Base-by-base conservation (phyloP, 2,888 invertebrate genomes). In the Himalopsyche anomala region DNA sequence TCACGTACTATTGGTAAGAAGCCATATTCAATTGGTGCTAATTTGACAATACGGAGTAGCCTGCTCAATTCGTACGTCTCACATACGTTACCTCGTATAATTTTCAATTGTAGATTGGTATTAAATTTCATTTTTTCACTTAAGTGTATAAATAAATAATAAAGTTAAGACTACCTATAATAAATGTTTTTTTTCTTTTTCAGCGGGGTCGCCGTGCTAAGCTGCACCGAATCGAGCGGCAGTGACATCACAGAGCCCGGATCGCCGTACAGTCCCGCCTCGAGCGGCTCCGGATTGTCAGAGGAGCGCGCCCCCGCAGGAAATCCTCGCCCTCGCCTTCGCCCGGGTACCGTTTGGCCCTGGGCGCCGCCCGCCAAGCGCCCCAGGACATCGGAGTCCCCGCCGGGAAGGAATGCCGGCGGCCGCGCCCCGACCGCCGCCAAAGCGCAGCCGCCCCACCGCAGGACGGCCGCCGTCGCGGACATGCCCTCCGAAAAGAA, bases 241-340 rank as follows among this genome's bases (percentile, higher is more conserved):
- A 97, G 97, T 92, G 97, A 97, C 93, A 96, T 97, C 92, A 96
- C 97, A 90, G 97, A 97, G 92, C 97, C 97, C 85, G 96, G 96
- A 89, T 97, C 97, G 87, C 97, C 97, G 89, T 96, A 95, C 92
- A 97, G 96, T 92, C 95, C 96, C 89, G 93, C 94, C 90, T 94
- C 94, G 89, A 91, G 91, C 83, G 79, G 89, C 91, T 86, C 90
- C 89, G 87, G 88, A 81, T 38, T 42, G 92, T 74, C 74, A 9
- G 74, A 74, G 15, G 92, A 92, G 93, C 92, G 81, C 36, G 81
- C 69, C 81, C 90, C 90, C 80, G 80, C 55, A 38, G 81, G 79
- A 89, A 89, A 86, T 89, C 91, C 84, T 69, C 82, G 86, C 86
- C 83, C 88, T 88, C 80, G 85, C 85, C 38, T 87, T 84, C n/a